Percentiles rank a stretch among this genome's conserved stretches.
phyloP scores from a whole-genome alignment of 2,797 vertebrate species.

The Sylvia borin region DNA sequence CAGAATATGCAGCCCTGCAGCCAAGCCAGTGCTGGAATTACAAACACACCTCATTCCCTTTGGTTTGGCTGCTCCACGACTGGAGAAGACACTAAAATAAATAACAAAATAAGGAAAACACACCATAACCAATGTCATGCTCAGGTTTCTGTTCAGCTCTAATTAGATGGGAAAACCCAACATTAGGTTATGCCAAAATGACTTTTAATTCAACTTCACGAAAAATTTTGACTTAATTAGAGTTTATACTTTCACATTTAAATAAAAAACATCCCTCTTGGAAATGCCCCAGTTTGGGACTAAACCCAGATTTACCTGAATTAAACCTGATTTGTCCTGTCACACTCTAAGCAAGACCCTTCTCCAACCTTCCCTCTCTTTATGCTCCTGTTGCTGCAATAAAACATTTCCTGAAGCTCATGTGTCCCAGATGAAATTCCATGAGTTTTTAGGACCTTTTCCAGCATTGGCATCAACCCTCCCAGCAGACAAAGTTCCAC shows the following conservation, averaged over 20 bases:
- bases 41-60: neutral
- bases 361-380: neutral
- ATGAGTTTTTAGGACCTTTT: neutral
- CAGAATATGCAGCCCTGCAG: neutral
- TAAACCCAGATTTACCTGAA: neutral
- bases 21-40: neutral
- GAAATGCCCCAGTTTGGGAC: neutral
- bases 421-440: neutral
- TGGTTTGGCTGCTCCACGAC: neutral
- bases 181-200: neutral
- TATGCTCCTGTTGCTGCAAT: neutral
- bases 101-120: neutral
- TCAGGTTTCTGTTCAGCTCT: neutral
- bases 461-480: neutral
- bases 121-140: neutral
- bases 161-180: neutral
- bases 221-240: rapidly evolving
- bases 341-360: neutral
- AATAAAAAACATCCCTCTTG: neutral
- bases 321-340: neutral
- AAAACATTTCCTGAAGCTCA: neutral
- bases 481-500: neutral
- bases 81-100: neutral
- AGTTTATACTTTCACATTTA: neutral
- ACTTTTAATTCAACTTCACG: neutral